Percentiles rank a stretch among this genome's conserved stretches.
phyloP scores from a whole-genome alignment of 2,797 vertebrate species.

The Pterois miles region DNA sequence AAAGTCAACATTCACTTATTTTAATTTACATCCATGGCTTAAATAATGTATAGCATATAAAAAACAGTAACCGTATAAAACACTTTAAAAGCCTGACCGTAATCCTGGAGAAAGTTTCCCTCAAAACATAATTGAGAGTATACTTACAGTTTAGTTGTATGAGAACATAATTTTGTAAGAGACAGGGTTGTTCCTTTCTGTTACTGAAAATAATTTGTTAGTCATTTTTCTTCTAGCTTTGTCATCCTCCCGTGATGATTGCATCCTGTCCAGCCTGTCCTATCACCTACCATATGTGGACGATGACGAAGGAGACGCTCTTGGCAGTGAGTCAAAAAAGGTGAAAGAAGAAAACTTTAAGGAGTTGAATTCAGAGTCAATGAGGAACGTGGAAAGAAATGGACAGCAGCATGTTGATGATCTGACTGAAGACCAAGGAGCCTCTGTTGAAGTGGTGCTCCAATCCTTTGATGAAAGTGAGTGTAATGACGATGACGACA shows the following conservation, averaged over 20 bases:
- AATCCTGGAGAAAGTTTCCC: too few species aligned
- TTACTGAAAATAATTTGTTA: background rate
- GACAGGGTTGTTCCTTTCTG: too few species aligned
- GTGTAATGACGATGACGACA: background rate
- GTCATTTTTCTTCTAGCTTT: background rate
- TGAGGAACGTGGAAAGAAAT: background rate
- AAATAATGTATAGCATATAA: too few species aligned
- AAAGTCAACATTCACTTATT: too few species aligned
- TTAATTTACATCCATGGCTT: too few species aligned
- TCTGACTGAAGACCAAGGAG: conserved; percentile 23
- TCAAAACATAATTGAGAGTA: too few species aligned
- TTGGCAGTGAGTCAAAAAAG: background rate
- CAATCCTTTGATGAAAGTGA: conserved; percentile 34
- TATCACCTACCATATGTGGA: conserved; percentile 20
- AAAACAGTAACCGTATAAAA: too few species aligned
- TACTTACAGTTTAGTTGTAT: too few species aligned
- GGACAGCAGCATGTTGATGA: background rate
- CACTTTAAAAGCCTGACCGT: too few species aligned
- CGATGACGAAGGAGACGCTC: background rate
- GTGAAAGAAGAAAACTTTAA: background rate
- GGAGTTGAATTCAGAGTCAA: background rate
- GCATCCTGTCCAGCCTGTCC: conserved; percentile 37
- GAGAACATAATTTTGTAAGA: too few species aligned
- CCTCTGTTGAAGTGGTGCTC: conserved; percentile 41
- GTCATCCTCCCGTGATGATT: conserved; percentile 9